Base-by-base conservation (phyloP, 2,888 invertebrate species). In the Metallyticus violacea region DNA sequence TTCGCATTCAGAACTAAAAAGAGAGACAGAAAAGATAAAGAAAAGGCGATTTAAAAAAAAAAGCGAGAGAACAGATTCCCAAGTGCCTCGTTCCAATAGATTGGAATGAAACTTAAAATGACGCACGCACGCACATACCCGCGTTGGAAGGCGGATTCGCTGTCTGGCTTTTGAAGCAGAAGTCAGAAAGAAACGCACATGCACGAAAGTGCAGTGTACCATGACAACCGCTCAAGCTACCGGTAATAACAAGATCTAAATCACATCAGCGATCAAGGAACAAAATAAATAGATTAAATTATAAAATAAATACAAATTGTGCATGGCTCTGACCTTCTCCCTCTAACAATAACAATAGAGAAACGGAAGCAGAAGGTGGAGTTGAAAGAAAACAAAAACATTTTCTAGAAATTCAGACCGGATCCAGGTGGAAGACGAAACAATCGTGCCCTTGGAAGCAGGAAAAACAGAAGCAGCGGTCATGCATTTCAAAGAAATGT, bases 21-120 rank as follows among this genome's bases (percentile, higher is more conserved):
- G 80, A 26, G 27, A n/a, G 27, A 80, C 27, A 80, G 27, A 28
- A 27, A 80, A n/a, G 26, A 80, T 7, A 82, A 82, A 30, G 26
- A 15, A 25, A 76, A 27, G 26, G 40, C n/a, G 62, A 15, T 15
- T 76, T 15, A 62, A 62, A 62, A 62, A 62, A 62, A 62, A 22
- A 22, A 62, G 40, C 9, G 15, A 62, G 40, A 62, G 40, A 62
- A 62, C 22, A 83, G 90, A 90, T 93, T 93, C 93, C 89, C 90
- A 93, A 93, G 93, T 93, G 93, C 93, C 87, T 87, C 94, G 93
- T 93, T 92, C 92, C 93, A 91, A 93, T 93, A 93, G 93, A 93
- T 93, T 93, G 93, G 93, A 93, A 93, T 92, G 92, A 91, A 92
- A 93, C 82, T 82, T 76, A 26, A 82, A 82, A 26, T 26, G 82